Conservation (phyloP, 2,888 invertebrate species). For the Cantharis lateralis region DNA sequence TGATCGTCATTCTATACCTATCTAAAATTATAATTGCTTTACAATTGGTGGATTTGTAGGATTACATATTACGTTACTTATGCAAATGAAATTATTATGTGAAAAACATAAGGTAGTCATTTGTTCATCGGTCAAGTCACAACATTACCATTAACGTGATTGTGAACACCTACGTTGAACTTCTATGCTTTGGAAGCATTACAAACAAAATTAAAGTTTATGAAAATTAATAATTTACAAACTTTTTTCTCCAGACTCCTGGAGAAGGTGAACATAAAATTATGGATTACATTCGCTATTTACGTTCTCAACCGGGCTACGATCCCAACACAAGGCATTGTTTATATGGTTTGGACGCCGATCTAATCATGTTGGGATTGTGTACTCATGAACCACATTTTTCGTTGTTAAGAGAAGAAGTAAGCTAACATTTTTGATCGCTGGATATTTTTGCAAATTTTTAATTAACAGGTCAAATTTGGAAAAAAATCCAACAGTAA, state of each 20-base stretch:
- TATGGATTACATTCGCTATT: constrained; percentile 95
- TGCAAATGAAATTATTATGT: too few relatives aligned
- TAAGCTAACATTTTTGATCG: constrained; percentile 48
- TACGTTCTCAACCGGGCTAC: constrained; percentile 82
- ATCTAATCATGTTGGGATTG: constrained; percentile 95
- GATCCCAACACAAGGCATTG: constrained; percentile 94
- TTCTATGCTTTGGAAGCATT: too few relatives aligned
- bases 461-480: constrained; percentile 68
- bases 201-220: too few relatives aligned
- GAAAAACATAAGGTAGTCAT: too few relatives aligned
- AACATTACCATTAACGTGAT: too few relatives aligned
- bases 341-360: constrained; percentile 95
- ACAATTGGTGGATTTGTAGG: too few relatives aligned
- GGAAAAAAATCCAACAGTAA: constrained; percentile 66
- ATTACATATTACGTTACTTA: too few relatives aligned
- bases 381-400: constrained; percentile 96
- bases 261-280: constrained; percentile 99
- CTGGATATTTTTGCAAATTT: background rate
- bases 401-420: constrained; percentile 91
- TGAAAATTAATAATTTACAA: background rate
- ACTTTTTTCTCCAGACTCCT: constrained; percentile 67
- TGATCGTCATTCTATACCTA: too few relatives aligned
- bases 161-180: too few relatives aligned
- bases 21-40: too few relatives aligned
- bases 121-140: too few relatives aligned